phyloP scores from a whole-genome alignment of 2,113 vertebrate species.

The Cromileptes altivelis region DNA sequence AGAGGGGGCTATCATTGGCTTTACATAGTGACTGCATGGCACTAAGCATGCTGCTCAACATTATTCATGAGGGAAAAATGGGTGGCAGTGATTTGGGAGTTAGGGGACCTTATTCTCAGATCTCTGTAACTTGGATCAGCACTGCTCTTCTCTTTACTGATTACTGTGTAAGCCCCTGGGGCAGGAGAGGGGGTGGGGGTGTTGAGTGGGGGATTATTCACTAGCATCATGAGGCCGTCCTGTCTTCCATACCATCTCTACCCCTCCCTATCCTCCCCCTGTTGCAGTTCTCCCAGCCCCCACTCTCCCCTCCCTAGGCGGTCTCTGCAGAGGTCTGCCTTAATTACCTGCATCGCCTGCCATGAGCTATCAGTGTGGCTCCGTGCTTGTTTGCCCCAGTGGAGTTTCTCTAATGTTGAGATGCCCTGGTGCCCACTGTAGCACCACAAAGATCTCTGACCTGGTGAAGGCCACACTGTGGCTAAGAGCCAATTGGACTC shows the following conservation, averaged over 20 bases:
- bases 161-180: conserved; percentile 78
- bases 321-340: conserved; percentile 73
- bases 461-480: conserved; percentile 54
- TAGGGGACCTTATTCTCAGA: conserved; percentile 61
- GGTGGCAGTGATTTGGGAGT: conserved; percentile 72
- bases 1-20: conserved; percentile 79
- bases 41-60: conserved; percentile 74
- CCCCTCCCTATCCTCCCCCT: conserved; percentile 44
- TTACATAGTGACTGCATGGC: conserved; percentile 75
- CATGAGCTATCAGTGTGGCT: conserved; percentile 76
- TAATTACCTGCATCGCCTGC: conserved; percentile 84
- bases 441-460: conserved; percentile 57
- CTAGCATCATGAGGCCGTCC: conserved; percentile 70
- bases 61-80: conserved; percentile 90
- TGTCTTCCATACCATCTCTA: conserved; percentile 57
- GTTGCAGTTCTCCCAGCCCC: conserved; percentile 47
- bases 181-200: conserved; percentile 53
- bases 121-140: conserved; percentile 48
- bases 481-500: conserved; percentile 54
- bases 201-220: conserved; percentile 62
- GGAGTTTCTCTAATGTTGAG: conserved; percentile 68
- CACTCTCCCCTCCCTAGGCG: conserved; percentile 59
- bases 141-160: conserved; percentile 57
- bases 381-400: conserved; percentile 68
- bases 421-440: conserved; percentile 57